Percentiles rank a stretch among this genome's conserved stretches.
These are phyloP conservation scores for Caretta caretta DNA, from an alignment of 2,113 vertebrate genomes.

Conservation along the genomic window DNA sequence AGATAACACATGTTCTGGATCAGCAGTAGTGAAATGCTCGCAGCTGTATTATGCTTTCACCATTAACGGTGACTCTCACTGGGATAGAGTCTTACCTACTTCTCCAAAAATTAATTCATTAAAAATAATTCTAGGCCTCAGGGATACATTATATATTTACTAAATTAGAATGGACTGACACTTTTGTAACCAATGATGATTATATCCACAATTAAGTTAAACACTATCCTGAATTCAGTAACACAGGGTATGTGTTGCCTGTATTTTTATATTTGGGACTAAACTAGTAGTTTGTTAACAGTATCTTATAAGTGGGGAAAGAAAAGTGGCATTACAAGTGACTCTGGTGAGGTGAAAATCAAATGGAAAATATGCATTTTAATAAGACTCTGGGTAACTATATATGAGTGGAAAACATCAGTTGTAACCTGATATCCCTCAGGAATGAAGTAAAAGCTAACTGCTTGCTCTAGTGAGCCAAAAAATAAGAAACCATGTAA, in stretches of 20 bases:
- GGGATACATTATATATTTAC: constrained; percentile 34
- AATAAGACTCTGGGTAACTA: constrained; percentile 42
- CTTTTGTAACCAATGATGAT: not conserved
- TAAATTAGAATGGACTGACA: constrained; percentile 20
- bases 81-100: not conserved
- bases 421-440: constrained; percentile 70
- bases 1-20: not conserved
- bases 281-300: constrained; percentile 28
- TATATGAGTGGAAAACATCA: constrained; percentile 35
- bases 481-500: constrained; percentile 65
- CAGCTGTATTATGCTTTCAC: constrained; percentile 53
- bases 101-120: not conserved
- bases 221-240: not conserved
- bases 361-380: constrained; percentile 61
- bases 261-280: not conserved
- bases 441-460: constrained; percentile 71
- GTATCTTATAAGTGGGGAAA: constrained; percentile 38
- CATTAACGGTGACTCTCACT: constrained; percentile 28
- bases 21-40: not conserved
- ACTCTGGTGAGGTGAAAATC: constrained; percentile 45
- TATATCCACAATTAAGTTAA: not conserved
- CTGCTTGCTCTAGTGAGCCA: constrained; percentile 63
- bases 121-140: constrained; percentile 16
- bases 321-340: constrained; percentile 35
- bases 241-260: not conserved